A percentile compares a stretch with the other conserved stretches of the same genome.
These are phyloP conservation scores for Plecturocebus donacophilus DNA, from an alignment of 2,113 vertebrate genomes.

Conservation along the genomic window DNA sequence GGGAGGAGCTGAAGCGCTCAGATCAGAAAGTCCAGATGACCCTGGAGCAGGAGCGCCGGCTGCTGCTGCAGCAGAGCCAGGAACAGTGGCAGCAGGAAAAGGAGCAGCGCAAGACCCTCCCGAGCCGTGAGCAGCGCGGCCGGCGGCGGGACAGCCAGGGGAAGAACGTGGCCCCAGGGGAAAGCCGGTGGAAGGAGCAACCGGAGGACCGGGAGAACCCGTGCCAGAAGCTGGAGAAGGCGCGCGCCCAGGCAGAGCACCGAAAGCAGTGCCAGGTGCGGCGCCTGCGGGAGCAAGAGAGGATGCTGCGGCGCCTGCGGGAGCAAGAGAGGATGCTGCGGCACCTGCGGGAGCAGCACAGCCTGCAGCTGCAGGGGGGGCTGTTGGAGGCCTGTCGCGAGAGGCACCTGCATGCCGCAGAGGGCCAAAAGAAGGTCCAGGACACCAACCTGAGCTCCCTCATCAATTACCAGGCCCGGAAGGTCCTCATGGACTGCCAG, in stretches of 20 bases:
- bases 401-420: constrained; percentile 64
- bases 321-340: constrained; percentile 73
- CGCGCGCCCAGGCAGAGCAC: constrained; percentile 60
- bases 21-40: constrained; percentile 75
- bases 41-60: constrained; percentile 79
- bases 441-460: constrained; percentile 82
- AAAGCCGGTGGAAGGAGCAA: constrained; percentile 49
- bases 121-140: background rate
- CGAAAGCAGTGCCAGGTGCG: constrained; percentile 78
- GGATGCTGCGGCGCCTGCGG: constrained; percentile 37
- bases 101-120: constrained; percentile 56
- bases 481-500: constrained; percentile 82
- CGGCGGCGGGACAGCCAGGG: constrained; percentile 56
- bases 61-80: constrained; percentile 72
- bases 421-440: constrained; percentile 72
- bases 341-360: constrained; percentile 68
- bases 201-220: constrained; percentile 75
- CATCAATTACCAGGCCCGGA: constrained; percentile 83
- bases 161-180: constrained; percentile 67
- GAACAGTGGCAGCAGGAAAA: constrained; percentile 54
- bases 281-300: constrained; percentile 73
- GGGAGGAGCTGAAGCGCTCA: constrained; percentile 81
- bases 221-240: constrained; percentile 58
- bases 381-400: constrained; percentile 76
- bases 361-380: constrained; percentile 66